Percentiles rank a stretch among this genome's conserved stretches.
These are phyloP conservation scores for Eupithecia pulchellata DNA, from an alignment of 2,888 invertebrate species.

Conservation along the genomic window DNA sequence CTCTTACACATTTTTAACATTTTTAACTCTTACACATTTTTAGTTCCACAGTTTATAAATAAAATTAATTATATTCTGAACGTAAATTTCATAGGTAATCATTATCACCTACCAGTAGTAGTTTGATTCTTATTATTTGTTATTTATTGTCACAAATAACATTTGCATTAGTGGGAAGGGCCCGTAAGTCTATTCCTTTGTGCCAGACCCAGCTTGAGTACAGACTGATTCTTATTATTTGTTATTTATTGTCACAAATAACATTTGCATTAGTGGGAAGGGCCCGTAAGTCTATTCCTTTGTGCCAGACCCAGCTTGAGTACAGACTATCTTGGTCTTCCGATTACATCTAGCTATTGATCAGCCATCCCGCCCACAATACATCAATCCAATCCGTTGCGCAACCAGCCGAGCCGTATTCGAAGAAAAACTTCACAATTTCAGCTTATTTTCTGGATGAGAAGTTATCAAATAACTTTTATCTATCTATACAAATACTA, in stretches of 20 bases:
- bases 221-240: too few species aligned
- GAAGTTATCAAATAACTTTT: not conserved
- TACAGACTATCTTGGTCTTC: constrained; percentile 34
- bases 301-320: constrained; percentile 26
- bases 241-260: too few species aligned
- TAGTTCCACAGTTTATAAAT: too few species aligned
- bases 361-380: constrained; percentile 38
- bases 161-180: not conserved
- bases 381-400: constrained; percentile 42
- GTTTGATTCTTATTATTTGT: too few species aligned
- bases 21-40: too few species aligned
- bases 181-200: constrained; percentile 11
- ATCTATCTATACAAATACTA: too few species aligned
- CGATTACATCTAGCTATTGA: constrained; percentile 44
- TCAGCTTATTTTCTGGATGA: not conserved
- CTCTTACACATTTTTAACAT: too few species aligned
- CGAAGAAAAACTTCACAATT: constrained; percentile 20
- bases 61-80: too few species aligned
- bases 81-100: too few species aligned
- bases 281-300: constrained; percentile 12
- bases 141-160: too few species aligned
- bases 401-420: constrained; percentile 29
- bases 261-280: not conserved
- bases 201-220: constrained; percentile 29
- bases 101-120: too few species aligned